Percentiles rank a stretch among this genome's conserved stretches.
These are phyloP conservation scores for Invenusta paracnida DNA, from an alignment of 2,888 invertebrate genomes.

Conservation along the genomic window DNA sequence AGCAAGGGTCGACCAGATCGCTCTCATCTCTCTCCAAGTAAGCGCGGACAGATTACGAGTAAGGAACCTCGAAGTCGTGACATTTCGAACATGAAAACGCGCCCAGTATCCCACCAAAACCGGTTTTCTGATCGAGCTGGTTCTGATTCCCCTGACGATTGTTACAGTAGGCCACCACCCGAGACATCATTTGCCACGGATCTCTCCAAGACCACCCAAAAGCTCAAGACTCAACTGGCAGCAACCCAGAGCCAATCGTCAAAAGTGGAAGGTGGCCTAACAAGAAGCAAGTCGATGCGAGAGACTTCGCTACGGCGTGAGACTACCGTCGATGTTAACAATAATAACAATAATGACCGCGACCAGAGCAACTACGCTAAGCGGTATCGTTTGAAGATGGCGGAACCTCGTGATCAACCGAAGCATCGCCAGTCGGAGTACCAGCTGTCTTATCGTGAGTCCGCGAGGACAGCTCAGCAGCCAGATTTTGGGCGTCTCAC, in stretches of 20 bases:
- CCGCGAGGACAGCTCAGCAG: neutral
- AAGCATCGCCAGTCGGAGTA: neutral
- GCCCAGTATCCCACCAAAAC: neutral
- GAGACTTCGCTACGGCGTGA: neutral
- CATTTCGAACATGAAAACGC: neutral
- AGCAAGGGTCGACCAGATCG: neutral
- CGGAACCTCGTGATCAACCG: neutral
- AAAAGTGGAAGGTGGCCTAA: neutral
- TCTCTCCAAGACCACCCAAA: neutral
- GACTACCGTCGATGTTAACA: no score
- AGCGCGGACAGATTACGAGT: neutral
- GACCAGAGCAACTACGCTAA: neutral
- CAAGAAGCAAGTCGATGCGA: neutral
- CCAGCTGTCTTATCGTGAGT: neutral
- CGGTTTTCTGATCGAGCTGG: neutral
- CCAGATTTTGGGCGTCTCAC: neutral
- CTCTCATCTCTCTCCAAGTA: neutral
- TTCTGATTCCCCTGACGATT: neutral
- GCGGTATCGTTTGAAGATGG: neutral
- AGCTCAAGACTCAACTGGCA: neutral
- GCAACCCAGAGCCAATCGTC: no score
- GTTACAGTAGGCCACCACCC: neutral
- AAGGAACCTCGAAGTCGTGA: neutral
- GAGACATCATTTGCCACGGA: neutral
- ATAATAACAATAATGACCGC: neutral